These are phyloP conservation scores for Leptatherina wallacei DNA, from an alignment of 2,797 vertebrate genomes.

Conservation along the genomic window DNA sequence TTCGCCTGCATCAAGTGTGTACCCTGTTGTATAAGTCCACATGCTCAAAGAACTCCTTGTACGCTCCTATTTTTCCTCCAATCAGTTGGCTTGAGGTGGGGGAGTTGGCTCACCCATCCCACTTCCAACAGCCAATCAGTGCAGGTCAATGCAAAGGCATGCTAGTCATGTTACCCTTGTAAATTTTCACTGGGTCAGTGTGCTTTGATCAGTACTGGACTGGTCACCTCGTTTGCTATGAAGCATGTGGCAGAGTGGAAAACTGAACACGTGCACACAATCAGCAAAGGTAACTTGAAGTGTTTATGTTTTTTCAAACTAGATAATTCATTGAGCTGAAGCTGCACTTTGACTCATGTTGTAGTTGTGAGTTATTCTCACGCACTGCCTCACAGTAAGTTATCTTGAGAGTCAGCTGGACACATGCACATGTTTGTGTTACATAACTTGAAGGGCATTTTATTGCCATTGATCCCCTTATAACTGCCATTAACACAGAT, in stretches of 20 bases:
- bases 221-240: conserved; percentile 25
- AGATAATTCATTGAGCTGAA: not conserved
- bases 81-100: conserved; percentile 61
- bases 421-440: conserved; percentile 17
- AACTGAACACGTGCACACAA: not conserved
- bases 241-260: conserved; percentile 3
- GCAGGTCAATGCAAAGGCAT: conserved; percentile 32
- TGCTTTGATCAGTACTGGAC: conserved; percentile 51
- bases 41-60: conserved; percentile 76
- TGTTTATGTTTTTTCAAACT: not conserved
- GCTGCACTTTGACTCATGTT: not conserved
- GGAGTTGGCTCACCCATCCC: conserved; percentile 78
- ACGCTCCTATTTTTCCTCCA: conserved; percentile 72
- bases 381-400: not conserved
- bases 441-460: conserved; percentile 25
- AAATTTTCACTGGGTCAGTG: conserved; percentile 56
- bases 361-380: not conserved
- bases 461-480: conserved; percentile 9
- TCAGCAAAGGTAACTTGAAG: not conserved
- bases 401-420: not conserved
- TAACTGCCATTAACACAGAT: conserved; percentile 11
- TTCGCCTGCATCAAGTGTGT: conserved; percentile 26
- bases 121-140: conserved; percentile 74
- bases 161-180: conserved; percentile 46
- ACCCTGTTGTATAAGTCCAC: conserved; percentile 67